Conservation (phyloP, 2,888 invertebrate genomes). For the Lathronympha strigana region DNA sequence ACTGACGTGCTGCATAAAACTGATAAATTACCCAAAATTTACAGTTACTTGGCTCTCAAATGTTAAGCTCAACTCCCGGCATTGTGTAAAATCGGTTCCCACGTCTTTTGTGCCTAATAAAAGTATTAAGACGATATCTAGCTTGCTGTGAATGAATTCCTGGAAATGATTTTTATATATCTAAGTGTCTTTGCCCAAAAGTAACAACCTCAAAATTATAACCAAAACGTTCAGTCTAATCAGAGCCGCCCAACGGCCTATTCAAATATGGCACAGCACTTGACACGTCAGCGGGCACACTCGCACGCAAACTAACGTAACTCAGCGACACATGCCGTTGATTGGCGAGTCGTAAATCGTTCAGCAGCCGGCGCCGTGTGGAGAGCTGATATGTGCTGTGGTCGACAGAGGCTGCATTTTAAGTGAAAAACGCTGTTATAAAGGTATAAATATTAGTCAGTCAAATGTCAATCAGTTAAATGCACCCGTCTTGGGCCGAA, state of each 20-base stretch:
- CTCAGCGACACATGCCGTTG: slow-evolving; percentile 41
- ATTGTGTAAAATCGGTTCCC: no score
- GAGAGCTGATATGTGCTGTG: slow-evolving; percentile 37
- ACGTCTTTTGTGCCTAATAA: no score
- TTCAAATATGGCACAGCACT: slow-evolving; percentile 38
- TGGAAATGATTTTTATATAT: no score
- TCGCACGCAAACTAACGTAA: slow-evolving; percentile 40
- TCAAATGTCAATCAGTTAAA: no score
- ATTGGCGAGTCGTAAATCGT: slow-evolving; percentile 45
- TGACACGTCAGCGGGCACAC: slow-evolving; percentile 33
- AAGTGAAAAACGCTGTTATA: background rate
- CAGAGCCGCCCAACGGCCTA: background rate
- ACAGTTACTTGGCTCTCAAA: no score
- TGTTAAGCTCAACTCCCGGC: no score
- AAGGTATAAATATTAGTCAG: background rate
- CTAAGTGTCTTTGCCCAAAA: no score
- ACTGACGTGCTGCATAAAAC: no score
- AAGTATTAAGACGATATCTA: no score
- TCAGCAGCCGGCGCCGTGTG: slow-evolving; percentile 41
- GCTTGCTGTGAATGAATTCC: no score
- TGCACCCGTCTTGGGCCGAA: no score
- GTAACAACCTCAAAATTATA: background rate
- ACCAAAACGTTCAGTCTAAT: slow-evolving; percentile 3
- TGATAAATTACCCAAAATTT: no score
- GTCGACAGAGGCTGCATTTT: slow-evolving; percentile 19